phyloP scores from a whole-genome alignment of 2,113 vertebrate species.

The Ariopsis seemanni region DNA sequence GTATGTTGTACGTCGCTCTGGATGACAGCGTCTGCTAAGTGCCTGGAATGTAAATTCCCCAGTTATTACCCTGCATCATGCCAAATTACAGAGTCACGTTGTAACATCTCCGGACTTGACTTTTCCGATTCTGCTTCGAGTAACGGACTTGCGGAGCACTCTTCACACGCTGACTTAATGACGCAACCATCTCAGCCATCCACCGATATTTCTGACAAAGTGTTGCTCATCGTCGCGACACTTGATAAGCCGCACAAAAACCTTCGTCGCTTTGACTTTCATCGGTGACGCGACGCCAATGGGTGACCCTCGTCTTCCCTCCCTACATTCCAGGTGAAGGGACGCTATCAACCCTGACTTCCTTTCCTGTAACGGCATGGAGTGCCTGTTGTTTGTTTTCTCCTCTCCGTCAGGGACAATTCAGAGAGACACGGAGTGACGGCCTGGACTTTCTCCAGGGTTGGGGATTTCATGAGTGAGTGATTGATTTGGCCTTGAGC shows the following conservation, averaged over 20 bases:
- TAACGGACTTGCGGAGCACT: constrained; percentile 71
- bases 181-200: constrained; percentile 58
- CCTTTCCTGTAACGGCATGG: constrained; percentile 59
- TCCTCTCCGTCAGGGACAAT: constrained; percentile 74
- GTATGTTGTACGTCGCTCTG: no score
- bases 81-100: constrained; percentile 60
- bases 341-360: constrained; percentile 7
- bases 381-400: constrained; percentile 75
- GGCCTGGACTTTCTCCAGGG: constrained; percentile 72
- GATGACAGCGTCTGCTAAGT: no score
- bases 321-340: neutral
- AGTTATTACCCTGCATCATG: constrained; percentile 35
- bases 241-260: constrained; percentile 60
- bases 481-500: constrained; percentile 75
- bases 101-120: constrained; percentile 37
- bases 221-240: constrained; percentile 60
- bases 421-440: constrained; percentile 71
- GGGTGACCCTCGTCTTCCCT: neutral
- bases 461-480: constrained; percentile 63
- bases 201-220: constrained; percentile 66
- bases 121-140: constrained; percentile 59
- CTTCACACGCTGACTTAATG: constrained; percentile 63
- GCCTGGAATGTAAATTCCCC: neutral
- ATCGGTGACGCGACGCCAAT: neutral
- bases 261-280: constrained; percentile 23